Base-by-base conservation (phyloP, 2,797 vertebrate genomes). In the Scomberomorus guttatus region DNA sequence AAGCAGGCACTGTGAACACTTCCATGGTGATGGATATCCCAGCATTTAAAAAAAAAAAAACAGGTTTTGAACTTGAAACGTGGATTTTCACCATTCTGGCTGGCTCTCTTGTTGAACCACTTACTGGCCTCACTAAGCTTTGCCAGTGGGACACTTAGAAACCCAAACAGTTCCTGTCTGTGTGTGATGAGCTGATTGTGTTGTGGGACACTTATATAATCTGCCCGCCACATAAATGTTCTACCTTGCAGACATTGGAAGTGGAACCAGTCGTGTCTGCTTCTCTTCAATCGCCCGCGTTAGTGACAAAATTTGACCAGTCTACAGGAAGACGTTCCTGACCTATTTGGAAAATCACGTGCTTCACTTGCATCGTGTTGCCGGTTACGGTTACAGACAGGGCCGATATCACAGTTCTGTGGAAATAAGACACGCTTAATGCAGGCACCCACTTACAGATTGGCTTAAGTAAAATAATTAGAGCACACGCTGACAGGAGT, bases 131-230 rank as follows among this genome's bases (percentile, higher is more conserved):
- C 11, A 37, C n/a, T 25, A 10, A 17, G 60, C 18, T 55, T 29
- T 37, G 14, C 39, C 56, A 56, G 22, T 24, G 32, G 58, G 58
- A 48, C 62, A 11, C 61, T 60, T 34, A 50, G 62, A 66, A 58
- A 59, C 24, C 25, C 25, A 24, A 56, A 25, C 62, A 60, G 2
- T 52, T 37, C 25, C 5, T 22, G 55, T 27, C n/a, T 73, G 14
- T 69, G 27, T 64, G 14, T 11, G 61, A 51, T 37, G 74, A 62
- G 34, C 54, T 79, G 48, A 48, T 57, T 11, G 20, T 20, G 63
- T 59, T 59, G 48, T 55, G 39, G 1, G 24, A 57, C 66, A 46
- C 25, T 67, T 67, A 57, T 27, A 60, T 48, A 42, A 29, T 27
- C 51, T 52, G 13, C 48, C 56, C 44, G 25, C 39, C 42, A 22